These are phyloP conservation scores for Sminthopsis crassicaudata DNA, from an alignment of 2,113 vertebrate species.

Conservation along the genomic window DNA sequence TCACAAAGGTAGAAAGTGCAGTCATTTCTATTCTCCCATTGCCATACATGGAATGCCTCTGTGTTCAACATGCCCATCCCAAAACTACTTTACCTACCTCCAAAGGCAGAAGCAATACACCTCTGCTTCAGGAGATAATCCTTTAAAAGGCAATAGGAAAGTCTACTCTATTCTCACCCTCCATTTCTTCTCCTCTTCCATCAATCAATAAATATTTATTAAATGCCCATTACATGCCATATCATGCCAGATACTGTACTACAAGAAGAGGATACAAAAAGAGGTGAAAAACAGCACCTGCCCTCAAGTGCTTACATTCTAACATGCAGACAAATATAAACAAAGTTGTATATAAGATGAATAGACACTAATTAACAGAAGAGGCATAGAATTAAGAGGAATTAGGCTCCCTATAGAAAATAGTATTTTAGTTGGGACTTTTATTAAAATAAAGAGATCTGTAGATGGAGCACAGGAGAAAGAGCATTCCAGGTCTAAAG, in stretches of 20 bases:
- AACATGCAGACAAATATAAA: background rate
- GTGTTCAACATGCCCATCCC: background rate
- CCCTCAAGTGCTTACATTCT: background rate
- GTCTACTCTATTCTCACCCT: background rate
- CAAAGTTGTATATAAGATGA: background rate
- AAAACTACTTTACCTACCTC: no score
- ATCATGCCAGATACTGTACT: background rate
- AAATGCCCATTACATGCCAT: background rate
- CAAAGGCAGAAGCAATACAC: background rate
- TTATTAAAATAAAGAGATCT: background rate
- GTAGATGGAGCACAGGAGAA: background rate
- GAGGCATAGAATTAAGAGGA: background rate
- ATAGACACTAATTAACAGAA: background rate
- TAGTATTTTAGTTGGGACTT: background rate
- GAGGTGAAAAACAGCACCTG: background rate
- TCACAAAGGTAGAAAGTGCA: background rate
- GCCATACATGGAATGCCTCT: rapidly evolving
- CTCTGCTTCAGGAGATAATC: background rate
- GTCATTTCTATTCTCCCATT: no score
- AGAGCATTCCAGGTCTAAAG: background rate
- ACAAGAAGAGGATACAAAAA: background rate
- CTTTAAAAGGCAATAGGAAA: background rate
- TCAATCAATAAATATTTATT: background rate
- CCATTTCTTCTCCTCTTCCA: background rate
- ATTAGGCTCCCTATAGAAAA: background rate